Percentiles rank a stretch among this genome's conserved stretches.
phyloP scores from a whole-genome alignment of 1,140 invertebrate genomes.

The Lasaia peninsularis region DNA sequence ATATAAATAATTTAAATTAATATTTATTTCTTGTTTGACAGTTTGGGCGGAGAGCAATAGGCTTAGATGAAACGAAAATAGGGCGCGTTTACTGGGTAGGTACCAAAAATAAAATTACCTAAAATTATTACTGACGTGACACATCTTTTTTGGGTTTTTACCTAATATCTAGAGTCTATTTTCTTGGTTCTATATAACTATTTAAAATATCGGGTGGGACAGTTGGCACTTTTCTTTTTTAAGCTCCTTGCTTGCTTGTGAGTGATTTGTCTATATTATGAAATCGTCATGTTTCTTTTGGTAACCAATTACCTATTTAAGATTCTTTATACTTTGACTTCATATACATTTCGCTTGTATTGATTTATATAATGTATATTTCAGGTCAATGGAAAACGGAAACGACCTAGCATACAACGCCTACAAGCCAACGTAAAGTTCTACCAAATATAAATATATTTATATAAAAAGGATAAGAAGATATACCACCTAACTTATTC shows the following conservation, averaged over 20 bases:
- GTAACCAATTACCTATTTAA: not conserved
- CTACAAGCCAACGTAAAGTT: slow-evolving; percentile 69
- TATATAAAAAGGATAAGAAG: slow-evolving; percentile 19
- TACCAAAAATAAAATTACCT: not conserved
- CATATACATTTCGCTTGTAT: not conserved
- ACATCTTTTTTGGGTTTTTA: not conserved
- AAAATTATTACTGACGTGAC: not conserved
- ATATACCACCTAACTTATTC: slow-evolving; percentile 26
- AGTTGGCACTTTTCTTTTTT: not conserved
- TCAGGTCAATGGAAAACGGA: slow-evolving; percentile 77
- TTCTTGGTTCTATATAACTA: not conserved
- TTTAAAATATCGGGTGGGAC: not conserved
- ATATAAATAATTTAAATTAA: no score
- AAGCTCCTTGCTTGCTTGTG: not conserved
- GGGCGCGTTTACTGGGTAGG: slow-evolving; percentile 5
- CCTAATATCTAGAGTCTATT: not conserved
- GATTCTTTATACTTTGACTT: not conserved
- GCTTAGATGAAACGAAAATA: not conserved
- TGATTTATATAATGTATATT: slow-evolving; percentile 29
- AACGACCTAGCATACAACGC: slow-evolving; percentile 81
- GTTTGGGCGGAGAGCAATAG: slow-evolving; percentile 2
- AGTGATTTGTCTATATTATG: not conserved
- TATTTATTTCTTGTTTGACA: slow-evolving; percentile 10
- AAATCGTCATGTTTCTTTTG: not conserved
- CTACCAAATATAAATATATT: slow-evolving; percentile 33